A percentile compares a stretch with the other conserved stretches of the same genome.
Evolutionary conservation across 2,888 invertebrate species (phyloP).

Genomic region (Ditylenchus weischeri): DNA sequence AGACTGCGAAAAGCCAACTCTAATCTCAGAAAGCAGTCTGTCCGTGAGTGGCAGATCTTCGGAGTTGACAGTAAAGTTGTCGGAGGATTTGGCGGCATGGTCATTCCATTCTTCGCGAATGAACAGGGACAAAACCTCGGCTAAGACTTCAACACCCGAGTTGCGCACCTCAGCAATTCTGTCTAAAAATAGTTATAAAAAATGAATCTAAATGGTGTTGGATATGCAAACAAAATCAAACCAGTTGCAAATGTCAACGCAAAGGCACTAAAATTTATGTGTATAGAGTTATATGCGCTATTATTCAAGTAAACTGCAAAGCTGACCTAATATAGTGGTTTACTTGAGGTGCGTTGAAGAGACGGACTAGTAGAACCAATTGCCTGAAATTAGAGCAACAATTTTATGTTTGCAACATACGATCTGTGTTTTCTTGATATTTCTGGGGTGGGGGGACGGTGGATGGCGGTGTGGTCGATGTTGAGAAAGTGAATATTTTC

Average conservation of each 20-base stretch:
- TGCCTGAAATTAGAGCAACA: conserved; percentile 23
- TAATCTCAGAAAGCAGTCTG: conserved; percentile 28
- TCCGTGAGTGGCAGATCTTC: conserved; percentile 29
- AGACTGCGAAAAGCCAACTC: conserved; percentile 30
- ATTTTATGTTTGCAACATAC: no score
- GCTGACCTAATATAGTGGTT: conserved; percentile 18
- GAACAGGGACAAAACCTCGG: conserved; percentile 30
- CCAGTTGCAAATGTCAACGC: conserved; percentile 34
- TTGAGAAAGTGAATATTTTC: no score
- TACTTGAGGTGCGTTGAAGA: conserved; percentile 26
- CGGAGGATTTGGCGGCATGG: neutral
- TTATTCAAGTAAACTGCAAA: no score
- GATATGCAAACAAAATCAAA: conserved; percentile 14
- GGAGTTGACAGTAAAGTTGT: conserved; percentile 5
- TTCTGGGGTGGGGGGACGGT: no score
- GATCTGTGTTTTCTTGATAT: no score
- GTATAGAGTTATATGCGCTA: no score
- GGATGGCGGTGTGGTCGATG: no score
- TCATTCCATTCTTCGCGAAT: conserved; percentile 24
- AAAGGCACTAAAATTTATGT: conserved; percentile 28
- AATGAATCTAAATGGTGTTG: neutral
- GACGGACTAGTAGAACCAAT: conserved; percentile 23
- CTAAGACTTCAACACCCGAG: conserved; percentile 28
- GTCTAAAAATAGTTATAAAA: conserved; percentile 15
- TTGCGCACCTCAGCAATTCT: conserved; percentile 36